These are phyloP conservation scores for Sycophaga agraensis DNA, from an alignment of 1,140 invertebrate species.

Conservation along the genomic window DNA sequence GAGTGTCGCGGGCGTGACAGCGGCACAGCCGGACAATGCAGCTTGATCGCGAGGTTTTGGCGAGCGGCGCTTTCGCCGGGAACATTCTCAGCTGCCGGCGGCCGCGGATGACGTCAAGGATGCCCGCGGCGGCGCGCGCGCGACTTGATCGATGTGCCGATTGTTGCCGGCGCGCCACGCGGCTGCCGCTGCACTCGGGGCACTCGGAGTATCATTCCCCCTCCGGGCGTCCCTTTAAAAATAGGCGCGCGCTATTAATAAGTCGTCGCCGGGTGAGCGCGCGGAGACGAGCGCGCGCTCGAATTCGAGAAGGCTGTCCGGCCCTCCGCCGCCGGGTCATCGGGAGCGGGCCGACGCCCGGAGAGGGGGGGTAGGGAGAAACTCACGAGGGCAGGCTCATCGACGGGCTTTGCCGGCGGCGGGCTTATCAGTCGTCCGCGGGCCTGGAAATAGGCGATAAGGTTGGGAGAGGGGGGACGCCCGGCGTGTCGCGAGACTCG, in stretches of 20 bases:
- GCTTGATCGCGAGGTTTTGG: not conserved
- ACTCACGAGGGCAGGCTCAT: too few relatives aligned
- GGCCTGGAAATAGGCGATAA: constrained; percentile 22
- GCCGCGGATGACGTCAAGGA: too few relatives aligned
- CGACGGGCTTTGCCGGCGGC: not conserved
- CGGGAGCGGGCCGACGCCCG: too few relatives aligned
- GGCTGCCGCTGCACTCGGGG: not conserved
- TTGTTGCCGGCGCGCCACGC: constrained; percentile 1
- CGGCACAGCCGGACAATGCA: too few relatives aligned
- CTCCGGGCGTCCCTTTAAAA: not conserved
- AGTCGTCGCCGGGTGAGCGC: not conserved
- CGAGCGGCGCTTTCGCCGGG: not conserved
- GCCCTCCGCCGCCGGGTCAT: too few relatives aligned
- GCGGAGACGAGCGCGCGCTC: not conserved
- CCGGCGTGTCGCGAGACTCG: not conserved
- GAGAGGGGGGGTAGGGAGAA: too few relatives aligned
- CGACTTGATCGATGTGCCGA: constrained; percentile 25
- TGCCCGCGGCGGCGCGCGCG: too few relatives aligned
- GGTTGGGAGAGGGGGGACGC: not conserved
- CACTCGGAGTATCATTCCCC: not conserved
- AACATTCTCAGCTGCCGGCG: not conserved
- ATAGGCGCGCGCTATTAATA: constrained; percentile 22
- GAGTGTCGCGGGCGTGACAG: too few relatives aligned
- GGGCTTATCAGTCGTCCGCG: not conserved
- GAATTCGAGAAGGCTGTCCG: too few relatives aligned